phyloP scores from a whole-genome alignment of 2,888 invertebrate species.

The Autographa gamma region DNA sequence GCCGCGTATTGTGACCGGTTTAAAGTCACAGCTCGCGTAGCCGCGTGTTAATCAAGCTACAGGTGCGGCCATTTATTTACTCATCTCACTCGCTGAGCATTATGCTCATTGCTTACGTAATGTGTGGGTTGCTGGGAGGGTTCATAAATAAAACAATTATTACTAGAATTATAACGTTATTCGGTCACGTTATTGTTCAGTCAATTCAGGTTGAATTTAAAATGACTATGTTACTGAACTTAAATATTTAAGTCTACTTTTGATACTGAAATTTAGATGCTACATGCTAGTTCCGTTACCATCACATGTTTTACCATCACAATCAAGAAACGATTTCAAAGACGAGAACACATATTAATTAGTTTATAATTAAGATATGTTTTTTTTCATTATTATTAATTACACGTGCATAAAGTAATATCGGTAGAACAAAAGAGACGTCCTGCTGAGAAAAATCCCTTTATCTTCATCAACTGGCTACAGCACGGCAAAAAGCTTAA shows the following conservation, averaged over 20 bases:
- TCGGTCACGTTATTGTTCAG: neutral
- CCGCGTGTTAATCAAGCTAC: conserved; percentile 51
- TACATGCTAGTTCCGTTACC: no score
- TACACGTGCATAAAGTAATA: neutral
- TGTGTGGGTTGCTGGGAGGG: conserved; percentile 8
- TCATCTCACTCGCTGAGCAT: conserved; percentile 55
- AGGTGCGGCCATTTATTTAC: conserved; percentile 60
- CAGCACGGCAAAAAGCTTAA: conserved; percentile 9
- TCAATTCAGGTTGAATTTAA: neutral
- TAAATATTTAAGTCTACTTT: no score
- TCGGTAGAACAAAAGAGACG: neutral
- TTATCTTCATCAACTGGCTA: conserved; percentile 2
- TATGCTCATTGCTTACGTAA: conserved; percentile 23
- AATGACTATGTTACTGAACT: no score
- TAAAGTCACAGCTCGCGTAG: conserved; percentile 20
- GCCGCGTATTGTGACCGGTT: conserved; percentile 46
- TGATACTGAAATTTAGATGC: no score
- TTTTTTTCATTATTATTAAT: neutral
- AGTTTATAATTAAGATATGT: neutral
- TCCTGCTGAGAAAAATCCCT: neutral
- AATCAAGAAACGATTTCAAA: no score
- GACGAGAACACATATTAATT: neutral
- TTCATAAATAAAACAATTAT: conserved; percentile 28
- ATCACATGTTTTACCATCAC: no score
- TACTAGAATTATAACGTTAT: neutral